Evolutionary conservation across 2,888 invertebrate species (phyloP).

Genomic region (Arrhopalites spinosus): DNA sequence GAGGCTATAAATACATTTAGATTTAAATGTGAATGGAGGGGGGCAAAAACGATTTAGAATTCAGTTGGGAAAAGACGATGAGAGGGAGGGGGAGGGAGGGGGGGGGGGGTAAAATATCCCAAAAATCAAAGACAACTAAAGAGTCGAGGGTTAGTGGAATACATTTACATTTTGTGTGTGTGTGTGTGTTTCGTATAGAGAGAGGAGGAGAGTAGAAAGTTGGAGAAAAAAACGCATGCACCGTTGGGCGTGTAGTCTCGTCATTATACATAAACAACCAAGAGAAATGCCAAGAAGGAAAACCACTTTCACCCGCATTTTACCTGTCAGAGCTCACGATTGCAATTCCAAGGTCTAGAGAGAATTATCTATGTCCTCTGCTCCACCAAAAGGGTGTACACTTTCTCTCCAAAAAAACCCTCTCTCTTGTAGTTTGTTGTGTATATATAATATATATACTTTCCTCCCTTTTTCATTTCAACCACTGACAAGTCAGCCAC

Average conservation of each 20-base stretch:
- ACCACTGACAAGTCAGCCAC: too few relatives aligned
- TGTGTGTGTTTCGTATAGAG: neutral
- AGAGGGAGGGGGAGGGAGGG: neutral
- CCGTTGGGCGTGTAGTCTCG: slow-evolving; percentile 42
- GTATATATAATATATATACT: neutral
- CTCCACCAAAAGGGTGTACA: slow-evolving; percentile 17
- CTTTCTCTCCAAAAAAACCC: slow-evolving; percentile 6
- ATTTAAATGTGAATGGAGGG: neutral
- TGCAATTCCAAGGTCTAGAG: slow-evolving; percentile 15
- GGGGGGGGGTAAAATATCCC: slow-evolving; percentile 12
- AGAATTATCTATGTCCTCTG: slow-evolving; percentile 20
- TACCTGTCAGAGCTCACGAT: slow-evolving; percentile 29
- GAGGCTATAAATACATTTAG: neutral
- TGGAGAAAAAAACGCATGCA: slow-evolving; percentile 43
- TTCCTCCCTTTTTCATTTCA: too few relatives aligned
- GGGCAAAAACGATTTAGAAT: slow-evolving; percentile 26
- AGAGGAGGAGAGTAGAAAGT: neutral
- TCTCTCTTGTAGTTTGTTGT: neutral
- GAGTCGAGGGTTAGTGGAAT: neutral
- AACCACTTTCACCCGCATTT: slow-evolving; percentile 38
- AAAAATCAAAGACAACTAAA: slow-evolving; percentile 26
- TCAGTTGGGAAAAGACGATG: slow-evolving; percentile 17
- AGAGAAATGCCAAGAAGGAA: slow-evolving; percentile 39
- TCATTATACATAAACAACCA: slow-evolving; percentile 43
- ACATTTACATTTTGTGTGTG: neutral